Evolutionary conservation across 2,888 invertebrate species (phyloP), one percentile per base, ranked within the genome.

Genomic region (Macrostomum cliftonense): DNA sequence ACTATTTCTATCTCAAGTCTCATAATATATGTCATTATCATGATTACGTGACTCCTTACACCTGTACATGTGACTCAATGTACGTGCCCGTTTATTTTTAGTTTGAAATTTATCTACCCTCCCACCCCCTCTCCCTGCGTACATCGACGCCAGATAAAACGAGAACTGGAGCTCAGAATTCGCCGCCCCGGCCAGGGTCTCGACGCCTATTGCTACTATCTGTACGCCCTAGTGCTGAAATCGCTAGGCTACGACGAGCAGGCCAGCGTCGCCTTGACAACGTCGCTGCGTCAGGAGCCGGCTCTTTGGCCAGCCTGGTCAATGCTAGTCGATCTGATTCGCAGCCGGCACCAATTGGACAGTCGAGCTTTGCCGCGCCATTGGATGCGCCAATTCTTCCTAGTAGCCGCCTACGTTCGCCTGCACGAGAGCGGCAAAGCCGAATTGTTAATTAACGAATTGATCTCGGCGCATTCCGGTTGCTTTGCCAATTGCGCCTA

Each of bases 281-380:
- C 83, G 60, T 78, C 89, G 0, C 77, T 87, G 12, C 77, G 79
- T 51, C 74, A 77, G 40, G 78, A 81, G 48, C 89, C 89, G 0
- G 78, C 84, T 61, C 77, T 89, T 52, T 97, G 95, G 95, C 81
- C 86, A 40, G 83, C 91, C 0, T 97, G 95, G 86, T 75, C 85
- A 37, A 91, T 93, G 67, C 72, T 97, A 13, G 82, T 87, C 0
- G 78, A 81, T 11, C 72, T 95, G 1, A 79, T 93, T 47, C 78
- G 79, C 54, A 83, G 84, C 59, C 80, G 81, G 68, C 82, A 83
- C 60, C 82, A 73, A 73, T 59, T 75, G 52, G 61, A 63, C 49
- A 64, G 66, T 12, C 59, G 76, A 47, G 55, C 63, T 4, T 62
- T 77, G 19, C 88, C 89, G 0, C 78, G 80, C 56, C 87, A 88